Conservation (phyloP, 2,888 invertebrate species). For the Agriopis leucophaearia region DNA sequence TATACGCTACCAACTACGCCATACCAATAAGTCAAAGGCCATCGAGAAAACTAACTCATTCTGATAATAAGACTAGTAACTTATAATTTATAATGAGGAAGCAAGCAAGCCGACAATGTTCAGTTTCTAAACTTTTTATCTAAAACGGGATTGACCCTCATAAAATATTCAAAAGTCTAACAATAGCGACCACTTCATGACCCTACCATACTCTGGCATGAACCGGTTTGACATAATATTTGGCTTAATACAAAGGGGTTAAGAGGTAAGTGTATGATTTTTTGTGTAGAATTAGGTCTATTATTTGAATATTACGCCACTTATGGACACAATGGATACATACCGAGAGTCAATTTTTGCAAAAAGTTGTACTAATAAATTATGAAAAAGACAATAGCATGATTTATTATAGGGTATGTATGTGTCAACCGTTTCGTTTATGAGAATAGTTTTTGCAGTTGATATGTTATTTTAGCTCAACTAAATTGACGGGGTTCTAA, state of each 20-base stretch:
- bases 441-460: slow-evolving; percentile 24
- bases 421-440: slow-evolving; percentile 24
- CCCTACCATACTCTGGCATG: slow-evolving; percentile 8
- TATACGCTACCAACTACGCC: too few species aligned
- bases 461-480: slow-evolving; percentile 25
- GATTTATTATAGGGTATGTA: slow-evolving; percentile 35
- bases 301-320: slow-evolving; percentile 72
- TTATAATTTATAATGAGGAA: not conserved
- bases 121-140: not conserved
- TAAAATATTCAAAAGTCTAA: slow-evolving; percentile 20
- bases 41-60: too few species aligned
- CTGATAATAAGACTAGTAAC: not conserved
- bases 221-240: slow-evolving; percentile 36
- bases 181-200: slow-evolving; percentile 22
- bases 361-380: slow-evolving; percentile 33
- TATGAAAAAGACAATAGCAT: slow-evolving; percentile 24
- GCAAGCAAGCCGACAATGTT: not conserved
- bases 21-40: too few species aligned
- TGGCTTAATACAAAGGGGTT: slow-evolving; percentile 30
- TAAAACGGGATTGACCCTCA: slow-evolving; percentile 20
- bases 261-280: slow-evolving; percentile 49
- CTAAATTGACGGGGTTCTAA: not conserved
- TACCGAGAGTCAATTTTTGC: slow-evolving; percentile 50
- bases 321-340: slow-evolving; percentile 63
- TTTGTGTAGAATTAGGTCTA: slow-evolving; percentile 51